Base-by-base conservation (phyloP, 1,140 invertebrate genomes). In the Bombus difficillimus region DNA sequence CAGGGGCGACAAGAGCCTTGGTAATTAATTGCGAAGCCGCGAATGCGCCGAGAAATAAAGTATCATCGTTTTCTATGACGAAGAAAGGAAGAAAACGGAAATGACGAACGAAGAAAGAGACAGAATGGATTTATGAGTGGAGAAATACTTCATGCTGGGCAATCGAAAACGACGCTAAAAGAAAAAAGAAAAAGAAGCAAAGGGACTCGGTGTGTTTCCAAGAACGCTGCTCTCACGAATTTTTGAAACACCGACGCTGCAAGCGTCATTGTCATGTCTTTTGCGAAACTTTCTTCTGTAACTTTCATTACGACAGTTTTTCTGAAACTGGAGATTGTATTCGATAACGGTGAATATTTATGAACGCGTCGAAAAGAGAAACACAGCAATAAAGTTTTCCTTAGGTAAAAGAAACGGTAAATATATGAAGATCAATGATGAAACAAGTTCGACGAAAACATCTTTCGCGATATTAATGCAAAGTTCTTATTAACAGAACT, bases 21-120 rank as follows among this genome's bases (percentile, higher is more conserved):
- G 75, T 78, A 78, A 78, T 78, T 78, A 78, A 78, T 78, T 64
- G 75, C 75, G 9, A 78, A 64, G 37, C 75, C 53, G 8, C 75
- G 37, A 78, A 78, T n/a, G 75, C 75, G 34, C 37, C 25, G 57
- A n/a, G 15, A 78, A 62, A 78, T 78, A 64, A 78, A 78, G 75
- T 66, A 78, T 78, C 59, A 64, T 78, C 57, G 59, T 78, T 78
- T 22, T 41, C 59, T 9, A 34, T 12, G 59, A 25, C 9, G 59
- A 32, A 66, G 15, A 18, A 32, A 34, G 8, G 2, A n/a, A 66
- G 64, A 34, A 66, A 66, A 34, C 32, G 64, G n/a, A 34, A 34
- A 18, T 34, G 15, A 34, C 10, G 59, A 6, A 32, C 34, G 1
- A 6, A 10, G 34, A 77, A 1, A 3, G 15, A 18, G 15, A 10